Conservation (phyloP, 2,797 vertebrate species). For the Telmatherina bonti region DNA sequence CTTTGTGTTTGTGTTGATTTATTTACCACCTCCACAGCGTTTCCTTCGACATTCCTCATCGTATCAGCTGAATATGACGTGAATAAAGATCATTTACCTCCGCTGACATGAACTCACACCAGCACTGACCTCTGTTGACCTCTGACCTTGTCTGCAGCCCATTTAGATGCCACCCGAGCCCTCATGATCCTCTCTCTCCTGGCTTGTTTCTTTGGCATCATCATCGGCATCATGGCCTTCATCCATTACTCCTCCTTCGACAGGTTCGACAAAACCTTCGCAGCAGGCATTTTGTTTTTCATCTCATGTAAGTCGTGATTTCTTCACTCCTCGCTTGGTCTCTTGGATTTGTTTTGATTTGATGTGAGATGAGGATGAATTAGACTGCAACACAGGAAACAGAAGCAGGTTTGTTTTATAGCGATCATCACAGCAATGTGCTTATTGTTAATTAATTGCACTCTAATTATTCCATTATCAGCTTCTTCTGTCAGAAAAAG, state of each 20-base stretch:
- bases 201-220: constrained; percentile 81
- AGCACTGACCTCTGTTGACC: constrained; percentile 49
- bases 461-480: constrained; percentile 17
- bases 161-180: constrained; percentile 81
- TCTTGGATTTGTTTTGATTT: neutral
- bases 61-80: no score
- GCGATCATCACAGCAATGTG: neutral
- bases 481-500: constrained; percentile 4
- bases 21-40: no score
- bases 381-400: constrained; percentile 3
- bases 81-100: constrained; percentile 10
- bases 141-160: constrained; percentile 70
- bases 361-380: neutral
- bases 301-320: constrained; percentile 82
- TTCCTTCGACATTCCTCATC: no score
- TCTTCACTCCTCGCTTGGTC: neutral
- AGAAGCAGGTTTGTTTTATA: constrained; percentile 2
- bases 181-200: constrained; percentile 83
- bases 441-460: constrained; percentile 8
- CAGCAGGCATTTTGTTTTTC: constrained; percentile 84
- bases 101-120: constrained; percentile 28
- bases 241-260: constrained; percentile 84
- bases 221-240: constrained; percentile 84
- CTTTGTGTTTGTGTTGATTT: no score
- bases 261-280: constrained; percentile 84